Evolutionary conservation across 1,140 invertebrate species (phyloP).

Genomic region (Cydia fagiglandana): DNA sequence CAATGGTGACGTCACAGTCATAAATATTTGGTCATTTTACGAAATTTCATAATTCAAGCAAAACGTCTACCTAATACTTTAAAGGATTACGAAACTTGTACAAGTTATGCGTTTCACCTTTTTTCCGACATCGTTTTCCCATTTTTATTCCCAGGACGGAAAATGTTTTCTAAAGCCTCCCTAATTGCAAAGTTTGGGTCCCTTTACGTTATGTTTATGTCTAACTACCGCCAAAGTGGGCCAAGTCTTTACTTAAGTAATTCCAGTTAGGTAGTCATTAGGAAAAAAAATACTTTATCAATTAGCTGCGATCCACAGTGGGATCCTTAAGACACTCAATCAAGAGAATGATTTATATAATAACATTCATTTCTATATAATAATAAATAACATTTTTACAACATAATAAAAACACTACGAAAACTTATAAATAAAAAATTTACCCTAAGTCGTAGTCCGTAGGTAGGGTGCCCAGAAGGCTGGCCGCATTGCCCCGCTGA

Average conservation of each 20-base stretch:
- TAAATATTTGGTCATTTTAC: neutral
- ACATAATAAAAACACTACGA: too few species aligned
- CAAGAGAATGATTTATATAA: too few species aligned
- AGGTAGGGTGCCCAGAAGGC: too few species aligned
- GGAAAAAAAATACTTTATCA: neutral
- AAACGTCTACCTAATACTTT: conserved; percentile 20
- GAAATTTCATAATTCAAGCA: neutral
- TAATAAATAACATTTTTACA: too few species aligned
- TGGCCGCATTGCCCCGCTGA: too few species aligned
- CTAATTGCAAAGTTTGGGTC: conserved; percentile 12
- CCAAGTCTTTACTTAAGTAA: neutral
- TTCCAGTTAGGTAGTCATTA: neutral
- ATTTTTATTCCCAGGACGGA: conserved; percentile 12
- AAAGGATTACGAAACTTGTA: conserved; percentile 26
- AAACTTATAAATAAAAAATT: too few species aligned
- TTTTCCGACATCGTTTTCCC: conserved; percentile 15
- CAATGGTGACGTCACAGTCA: too few species aligned
- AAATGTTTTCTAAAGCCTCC: conserved; percentile 17
- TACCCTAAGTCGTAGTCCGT: too few species aligned
- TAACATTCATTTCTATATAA: too few species aligned
- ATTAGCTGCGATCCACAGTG: neutral
- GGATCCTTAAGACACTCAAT: too few species aligned
- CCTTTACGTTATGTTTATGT: neutral
- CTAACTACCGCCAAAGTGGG: neutral
- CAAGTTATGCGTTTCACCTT: conserved; percentile 20